A percentile compares a stretch with the other conserved stretches of the same genome.
phyloP scores from a whole-genome alignment of 92 coral and sea anemone species.

The Palythoa grandiflora region DNA sequence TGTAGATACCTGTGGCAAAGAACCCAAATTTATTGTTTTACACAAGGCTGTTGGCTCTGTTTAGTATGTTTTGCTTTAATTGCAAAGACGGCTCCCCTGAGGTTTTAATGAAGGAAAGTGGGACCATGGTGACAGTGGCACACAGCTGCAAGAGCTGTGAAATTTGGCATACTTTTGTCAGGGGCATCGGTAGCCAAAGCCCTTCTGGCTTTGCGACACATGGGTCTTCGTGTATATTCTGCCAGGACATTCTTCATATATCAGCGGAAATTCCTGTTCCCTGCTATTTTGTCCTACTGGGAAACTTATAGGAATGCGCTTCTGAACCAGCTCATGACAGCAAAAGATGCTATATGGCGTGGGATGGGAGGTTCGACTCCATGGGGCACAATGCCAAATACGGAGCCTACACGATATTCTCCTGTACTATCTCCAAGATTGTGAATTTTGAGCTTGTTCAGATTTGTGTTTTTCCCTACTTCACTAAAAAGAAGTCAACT shows the following conservation, averaged over 20 bases:
- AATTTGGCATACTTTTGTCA: constrained; percentile 29
- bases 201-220: constrained; percentile 22
- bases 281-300: constrained; percentile 39
- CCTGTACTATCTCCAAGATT: constrained; percentile 8
- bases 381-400: constrained; percentile 14
- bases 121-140: constrained; percentile 56
- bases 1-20: constrained; percentile 27
- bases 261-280: constrained; percentile 40
- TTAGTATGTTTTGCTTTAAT: constrained; percentile 30
- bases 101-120: constrained; percentile 32
- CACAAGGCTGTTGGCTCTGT: constrained; percentile 35
- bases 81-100: constrained; percentile 29
- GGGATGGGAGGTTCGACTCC: constrained; percentile 33
- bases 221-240: constrained; percentile 14
- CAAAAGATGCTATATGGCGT: constrained; percentile 24
- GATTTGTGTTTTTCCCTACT: neutral
- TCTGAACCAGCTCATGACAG: neutral
- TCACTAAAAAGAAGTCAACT: neutral
- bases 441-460: constrained; percentile 12
- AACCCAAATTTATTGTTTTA: constrained; percentile 28
- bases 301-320: constrained; percentile 30
- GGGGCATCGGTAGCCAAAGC: constrained; percentile 32
- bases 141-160: constrained; percentile 49
- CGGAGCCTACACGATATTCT: constrained; percentile 14
- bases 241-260: constrained; percentile 36